Evolutionary conservation across 2,888 invertebrate genomes (phyloP).

Genomic region (Drosophila multiciliata): DNA sequence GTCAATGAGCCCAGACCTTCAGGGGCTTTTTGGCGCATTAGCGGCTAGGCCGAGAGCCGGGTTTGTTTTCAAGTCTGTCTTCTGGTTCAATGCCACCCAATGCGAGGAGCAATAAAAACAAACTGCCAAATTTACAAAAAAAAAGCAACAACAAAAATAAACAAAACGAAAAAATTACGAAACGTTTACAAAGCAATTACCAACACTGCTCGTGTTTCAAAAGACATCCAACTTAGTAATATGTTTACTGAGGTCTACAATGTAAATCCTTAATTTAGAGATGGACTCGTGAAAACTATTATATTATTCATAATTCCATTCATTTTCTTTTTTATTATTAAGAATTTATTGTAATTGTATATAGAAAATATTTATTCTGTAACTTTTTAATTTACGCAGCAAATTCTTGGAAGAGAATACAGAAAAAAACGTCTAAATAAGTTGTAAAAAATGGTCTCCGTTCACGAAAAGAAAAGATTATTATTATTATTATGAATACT

Average conservation of each 20-base stretch:
- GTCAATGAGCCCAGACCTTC: conserved; percentile 44
- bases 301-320: neutral
- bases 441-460: neutral
- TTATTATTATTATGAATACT: neutral
- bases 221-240: conserved; percentile 34
- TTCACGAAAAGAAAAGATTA: neutral
- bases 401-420: neutral
- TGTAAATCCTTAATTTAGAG: conserved; percentile 28
- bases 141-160: conserved; percentile 1
- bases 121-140: conserved; percentile 67
- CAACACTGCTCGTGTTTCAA: conserved; percentile 70
- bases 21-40: conserved; percentile 73
- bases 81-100: conserved; percentile 74
- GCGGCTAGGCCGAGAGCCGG: conserved; percentile 54
- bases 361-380: too few species aligned
- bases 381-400: neutral
- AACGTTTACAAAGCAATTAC: conserved; percentile 76
- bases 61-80: conserved; percentile 10
- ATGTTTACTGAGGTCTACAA: neutral
- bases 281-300: conserved; percentile 18
- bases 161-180: conserved; percentile 2
- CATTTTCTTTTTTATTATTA: neutral
- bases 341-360: neutral
- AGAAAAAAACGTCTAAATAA: neutral
- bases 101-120: conserved; percentile 68